phyloP scores from a whole-genome alignment of 35 echinoderm and acorn worm species.

The Ptychodera flava region DNA sequence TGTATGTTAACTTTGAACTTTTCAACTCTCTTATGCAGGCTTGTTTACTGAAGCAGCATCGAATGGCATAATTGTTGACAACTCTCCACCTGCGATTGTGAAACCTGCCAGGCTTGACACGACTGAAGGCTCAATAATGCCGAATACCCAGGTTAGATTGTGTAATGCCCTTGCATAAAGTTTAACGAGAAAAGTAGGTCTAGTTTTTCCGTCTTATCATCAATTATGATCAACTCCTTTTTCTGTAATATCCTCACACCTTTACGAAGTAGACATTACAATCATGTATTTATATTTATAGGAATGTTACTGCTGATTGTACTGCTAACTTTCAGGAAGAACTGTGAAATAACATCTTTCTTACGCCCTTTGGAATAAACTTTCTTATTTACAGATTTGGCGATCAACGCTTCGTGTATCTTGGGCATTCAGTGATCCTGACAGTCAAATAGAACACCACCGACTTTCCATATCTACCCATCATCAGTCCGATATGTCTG shows the following conservation, averaged over 20 bases:
- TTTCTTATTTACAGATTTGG: neutral
- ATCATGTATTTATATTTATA: neutral
- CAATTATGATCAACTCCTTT: neutral
- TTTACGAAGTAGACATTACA: neutral
- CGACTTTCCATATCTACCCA: neutral
- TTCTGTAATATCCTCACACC: neutral
- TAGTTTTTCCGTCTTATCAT: neutral
- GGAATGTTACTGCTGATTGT: neutral
- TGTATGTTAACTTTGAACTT: too few relatives aligned
- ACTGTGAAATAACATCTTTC: neutral
- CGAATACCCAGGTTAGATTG: conserved; percentile 20
- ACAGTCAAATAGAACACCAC: neutral
- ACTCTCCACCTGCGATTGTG: conserved; percentile 7
- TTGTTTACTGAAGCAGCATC: conserved; percentile 22
- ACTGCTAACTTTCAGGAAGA: neutral
- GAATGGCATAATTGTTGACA: conserved; percentile 31
- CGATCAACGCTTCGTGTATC: neutral
- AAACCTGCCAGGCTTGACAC: neutral
- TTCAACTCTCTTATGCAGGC: too few relatives aligned
- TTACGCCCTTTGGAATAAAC: neutral
- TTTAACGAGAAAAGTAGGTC: neutral
- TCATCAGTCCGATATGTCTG: neutral
- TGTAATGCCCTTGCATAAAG: neutral
- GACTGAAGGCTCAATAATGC: neutral
- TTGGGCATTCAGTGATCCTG: neutral